phyloP scores from a whole-genome alignment of 2,888 invertebrate genomes.

The Phyllotreta striolata region DNA sequence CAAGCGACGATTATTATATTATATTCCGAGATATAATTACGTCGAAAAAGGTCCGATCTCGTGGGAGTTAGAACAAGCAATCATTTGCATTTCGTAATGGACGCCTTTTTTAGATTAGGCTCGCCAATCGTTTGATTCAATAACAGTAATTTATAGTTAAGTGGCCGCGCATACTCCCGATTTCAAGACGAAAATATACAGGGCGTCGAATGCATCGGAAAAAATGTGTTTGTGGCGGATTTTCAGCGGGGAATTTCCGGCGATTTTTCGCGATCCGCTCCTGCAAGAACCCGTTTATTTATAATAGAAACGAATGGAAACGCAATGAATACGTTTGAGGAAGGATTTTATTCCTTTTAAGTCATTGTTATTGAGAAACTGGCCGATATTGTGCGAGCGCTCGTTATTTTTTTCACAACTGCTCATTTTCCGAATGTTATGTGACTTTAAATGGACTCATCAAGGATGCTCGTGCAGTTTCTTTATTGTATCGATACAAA shows the following conservation, averaged over 20 bases:
- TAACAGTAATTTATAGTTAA: constrained; percentile 23
- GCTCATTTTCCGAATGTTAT: constrained; percentile 27
- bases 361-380: constrained; percentile 48
- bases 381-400: constrained; percentile 39
- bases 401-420: constrained; percentile 36
- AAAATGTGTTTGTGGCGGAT: no score
- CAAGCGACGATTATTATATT: no score
- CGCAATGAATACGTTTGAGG: constrained; percentile 43
- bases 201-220: no score
- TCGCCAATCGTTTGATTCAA: constrained; percentile 14
- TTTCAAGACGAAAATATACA: no score
- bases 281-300: constrained; percentile 32
- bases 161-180: constrained; percentile 1
- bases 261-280: constrained; percentile 24
- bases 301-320: constrained; percentile 33
- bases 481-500: constrained; percentile 20
- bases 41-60: constrained; percentile 15
- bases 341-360: constrained; percentile 49
- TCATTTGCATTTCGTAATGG: constrained; percentile 24
- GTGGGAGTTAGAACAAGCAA: constrained; percentile 24
- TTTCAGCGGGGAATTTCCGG: constrained; percentile 13
- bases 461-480: constrained; percentile 38
- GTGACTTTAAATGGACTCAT: constrained; percentile 36
- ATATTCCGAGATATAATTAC: constrained; percentile 21
- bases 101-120: constrained; percentile 23